These are phyloP conservation scores for Enteromius viviparus DNA, from an alignment of 2,797 vertebrate genomes.

Conservation along the genomic window DNA sequence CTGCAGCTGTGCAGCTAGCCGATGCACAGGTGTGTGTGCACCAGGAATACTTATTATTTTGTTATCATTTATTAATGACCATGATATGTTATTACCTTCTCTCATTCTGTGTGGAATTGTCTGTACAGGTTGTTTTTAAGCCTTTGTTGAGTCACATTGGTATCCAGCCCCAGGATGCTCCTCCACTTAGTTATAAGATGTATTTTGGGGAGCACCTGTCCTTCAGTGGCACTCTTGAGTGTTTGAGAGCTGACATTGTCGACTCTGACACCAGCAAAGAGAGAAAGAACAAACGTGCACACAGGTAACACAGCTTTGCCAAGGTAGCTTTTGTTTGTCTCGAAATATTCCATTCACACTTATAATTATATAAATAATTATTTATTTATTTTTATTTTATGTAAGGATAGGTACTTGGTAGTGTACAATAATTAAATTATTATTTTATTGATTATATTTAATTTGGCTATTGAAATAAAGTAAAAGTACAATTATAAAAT, in stretches of 20 bases:
- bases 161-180: conserved; percentile 92
- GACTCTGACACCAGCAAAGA: conserved; percentile 98
- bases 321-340: neutral
- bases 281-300: conserved; percentile 89
- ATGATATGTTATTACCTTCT: neutral
- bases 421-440: neutral
- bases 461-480: neutral
- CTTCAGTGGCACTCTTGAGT: conserved; percentile 95
- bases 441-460: no score
- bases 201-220: conserved; percentile 97
- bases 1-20: conserved; percentile 95
- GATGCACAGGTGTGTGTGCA: conserved; percentile 88
- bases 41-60: neutral
- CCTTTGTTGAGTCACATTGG: conserved; percentile 93
- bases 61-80: neutral
- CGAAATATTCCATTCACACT: neutral
- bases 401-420: neutral
- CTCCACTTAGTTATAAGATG: conserved; percentile 95
- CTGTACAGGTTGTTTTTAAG: conserved; percentile 92
- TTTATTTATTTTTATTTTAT: neutral
- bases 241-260: conserved; percentile 95
- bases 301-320: conserved; percentile 77
- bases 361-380: no score
- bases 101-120: neutral
- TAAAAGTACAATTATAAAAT: no score